Evolutionary conservation across 2,888 invertebrate genomes (phyloP).

Genomic region (Polyploca ridens): DNA sequence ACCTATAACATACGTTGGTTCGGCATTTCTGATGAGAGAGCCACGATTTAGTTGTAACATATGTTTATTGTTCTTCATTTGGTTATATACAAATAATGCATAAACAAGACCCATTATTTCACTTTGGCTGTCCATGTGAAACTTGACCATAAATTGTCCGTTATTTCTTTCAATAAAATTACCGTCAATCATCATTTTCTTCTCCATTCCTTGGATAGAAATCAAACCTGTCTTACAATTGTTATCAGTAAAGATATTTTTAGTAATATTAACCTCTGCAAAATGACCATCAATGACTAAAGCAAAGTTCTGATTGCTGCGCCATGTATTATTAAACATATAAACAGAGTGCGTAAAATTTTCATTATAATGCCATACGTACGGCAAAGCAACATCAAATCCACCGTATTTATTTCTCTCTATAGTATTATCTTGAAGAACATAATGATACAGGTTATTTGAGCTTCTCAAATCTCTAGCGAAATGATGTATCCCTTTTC

Average conservation of each 20-base stretch:
- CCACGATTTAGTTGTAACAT: slow-evolving; percentile 63
- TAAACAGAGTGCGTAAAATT: slow-evolving; percentile 96
- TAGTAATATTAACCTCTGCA: slow-evolving; percentile 93
- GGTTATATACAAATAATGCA: slow-evolving; percentile 91
- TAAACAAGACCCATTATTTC: slow-evolving; percentile 94
- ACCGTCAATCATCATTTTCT: slow-evolving; percentile 92
- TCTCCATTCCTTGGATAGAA: slow-evolving; percentile 97
- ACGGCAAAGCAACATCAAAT: slow-evolving; percentile 94
- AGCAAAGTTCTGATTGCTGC: slow-evolving; percentile 93
- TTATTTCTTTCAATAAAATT: slow-evolving; percentile 92
- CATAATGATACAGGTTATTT: slow-evolving; percentile 98
- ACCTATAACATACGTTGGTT: slow-evolving; percentile 93
- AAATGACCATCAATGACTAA: slow-evolving; percentile 97
- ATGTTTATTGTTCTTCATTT: slow-evolving; percentile 88
- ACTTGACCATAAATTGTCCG: slow-evolving; percentile 93
- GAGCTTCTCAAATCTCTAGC: slow-evolving; percentile 97
- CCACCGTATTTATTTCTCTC: slow-evolving; percentile 94
- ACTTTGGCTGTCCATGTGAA: slow-evolving; percentile 95
- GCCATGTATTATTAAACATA: slow-evolving; percentile 94
- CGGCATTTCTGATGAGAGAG: slow-evolving; percentile 63
- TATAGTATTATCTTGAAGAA: slow-evolving; percentile 93
- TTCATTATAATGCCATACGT: slow-evolving; percentile 97
- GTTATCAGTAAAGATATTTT: slow-evolving; percentile 94
- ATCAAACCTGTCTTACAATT: slow-evolving; percentile 92
- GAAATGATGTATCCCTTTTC: slow-evolving; percentile 93